Base-by-base conservation (phyloP, 53 echinoderm and acorn worm genomes). In the Arbacia lixula region DNA sequence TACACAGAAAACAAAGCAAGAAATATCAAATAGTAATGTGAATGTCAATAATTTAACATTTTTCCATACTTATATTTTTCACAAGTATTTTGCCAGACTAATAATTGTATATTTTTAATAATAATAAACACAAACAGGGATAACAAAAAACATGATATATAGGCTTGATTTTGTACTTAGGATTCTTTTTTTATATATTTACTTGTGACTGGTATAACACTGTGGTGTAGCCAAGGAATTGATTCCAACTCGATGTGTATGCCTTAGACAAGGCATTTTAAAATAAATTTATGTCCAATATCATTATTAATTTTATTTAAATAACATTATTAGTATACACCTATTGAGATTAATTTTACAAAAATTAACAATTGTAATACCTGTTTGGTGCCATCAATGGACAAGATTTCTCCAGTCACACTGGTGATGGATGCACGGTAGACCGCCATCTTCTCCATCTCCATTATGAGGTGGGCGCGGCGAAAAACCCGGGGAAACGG, bases 301-400 rank as follows among this genome's bases (percentile, higher is more conserved):
- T 56, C 5, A 46, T 46, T 46, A 6, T 46, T 46, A 10, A 10
- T 46, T 14, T 10, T 14, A 46, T 46, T 46, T 46, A 6, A 46
- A 10, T 46, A 10, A 46, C 46, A 46, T 10, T 6, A 10, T 46
- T 46, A 46, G 8, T 10, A 30, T 27, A 0, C 12, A 12, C 32
- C 26, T 61, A 61, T 14, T 30, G 30, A 61, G 14, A 61, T 61
- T 20, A 83, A 46, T 46, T 9, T 32, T 66, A 67, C 33, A 78
- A 78, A 17, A 22, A 36, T 17, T 40, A 39, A 66, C 16, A 74
- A 36, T 27, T 49, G 43, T 60, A 61, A 35, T 32, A 89, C 89
- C 89, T 90, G 90, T 58, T 85, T 90, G 28, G 90, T 90, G 62
- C 85, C 90, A 71, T 80, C 90, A 20, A 89, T 89, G 66, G 55